Base-by-base conservation (phyloP, 2,797 vertebrate genomes). In the Craterocephalus amniculus region DNA sequence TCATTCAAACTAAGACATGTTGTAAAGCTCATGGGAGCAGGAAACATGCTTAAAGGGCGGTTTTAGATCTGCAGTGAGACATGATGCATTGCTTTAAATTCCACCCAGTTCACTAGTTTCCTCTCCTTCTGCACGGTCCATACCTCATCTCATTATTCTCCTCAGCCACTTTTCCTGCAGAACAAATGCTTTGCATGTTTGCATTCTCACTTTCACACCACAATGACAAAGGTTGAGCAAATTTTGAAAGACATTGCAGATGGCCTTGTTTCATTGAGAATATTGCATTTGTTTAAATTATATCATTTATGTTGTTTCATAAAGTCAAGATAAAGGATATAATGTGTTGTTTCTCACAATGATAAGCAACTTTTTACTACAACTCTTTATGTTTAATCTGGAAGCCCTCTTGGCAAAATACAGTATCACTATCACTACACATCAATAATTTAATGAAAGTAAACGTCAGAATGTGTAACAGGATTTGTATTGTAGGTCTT, bases 31-130 rank as follows among this genome's bases (percentile, higher is more conserved):
- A 38, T 27, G 76, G 88, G 88, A 86, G 64, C 32, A 56, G 58
- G 58, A 74, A 80, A 85, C 70, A 67, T 83, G 88, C 83, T 88
- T 89, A 85, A 79, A 85, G 80, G 79, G 11, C 24, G 27, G 65
- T 48, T 69, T 89, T 80, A 81, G 72, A 73, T 43, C 34, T 54
- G 64, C 2, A 76, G 67, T 61, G 32, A 74, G 51, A 60, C 16
- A 51, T 88, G 84, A 91, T 89, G 70, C 72, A 78, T 84, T 64
- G 70, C 81, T 76, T 67, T 38, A 45, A 63, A 75, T 79, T 87
- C 70, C 80, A 80, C 79, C 29, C 52, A 18, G 43, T 86, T 86
- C 80, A 85, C 87, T 79, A 74, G 2, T 77, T 86, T 79, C 71
- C 11, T 26, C 22, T 74, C 38, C n/a, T 38, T 70, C 24, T 35